Evolutionary conservation across 2,888 invertebrate genomes (phyloP).

Genomic region (Acholoe squamosa): DNA sequence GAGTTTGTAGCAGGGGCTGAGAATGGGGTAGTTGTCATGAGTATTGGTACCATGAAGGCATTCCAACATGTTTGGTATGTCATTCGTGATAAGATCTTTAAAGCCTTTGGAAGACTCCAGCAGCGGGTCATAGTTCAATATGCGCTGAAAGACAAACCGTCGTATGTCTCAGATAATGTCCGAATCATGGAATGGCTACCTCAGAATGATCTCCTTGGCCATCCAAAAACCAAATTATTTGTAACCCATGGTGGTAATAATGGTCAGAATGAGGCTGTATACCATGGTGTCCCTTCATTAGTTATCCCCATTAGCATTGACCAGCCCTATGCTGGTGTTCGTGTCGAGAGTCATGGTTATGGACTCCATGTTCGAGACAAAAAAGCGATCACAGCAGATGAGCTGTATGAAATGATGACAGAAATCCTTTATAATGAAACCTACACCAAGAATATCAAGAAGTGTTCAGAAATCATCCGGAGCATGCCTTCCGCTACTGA

Average conservation of each 20-base stretch:
- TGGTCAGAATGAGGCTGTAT: constrained; percentile 46
- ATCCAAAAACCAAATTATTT: constrained; percentile 32
- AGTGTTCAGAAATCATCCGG: constrained; percentile 48
- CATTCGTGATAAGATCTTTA: not conserved
- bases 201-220: constrained; percentile 46
- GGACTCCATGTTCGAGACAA: not conserved
- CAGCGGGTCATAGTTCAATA: constrained; percentile 37
- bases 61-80: not conserved
- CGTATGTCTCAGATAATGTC: not conserved
- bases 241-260: constrained; percentile 37
- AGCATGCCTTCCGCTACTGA: constrained; percentile 61
- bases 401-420: not conserved
- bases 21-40: constrained; percentile 46
- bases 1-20: constrained; percentile 15
- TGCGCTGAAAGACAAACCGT: not conserved
- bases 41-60: not conserved
- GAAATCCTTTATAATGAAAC: constrained; percentile 36
- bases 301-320: not conserved
- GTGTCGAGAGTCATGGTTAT: constrained; percentile 11
- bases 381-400: not conserved
- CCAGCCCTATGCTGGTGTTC: not conserved
- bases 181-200: not conserved
- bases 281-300: constrained; percentile 7
- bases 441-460: constrained; percentile 43
- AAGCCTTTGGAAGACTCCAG: not conserved